phyloP scores from a whole-genome alignment of 2,888 invertebrate genomes.

The Drosophila ezoana region DNA sequence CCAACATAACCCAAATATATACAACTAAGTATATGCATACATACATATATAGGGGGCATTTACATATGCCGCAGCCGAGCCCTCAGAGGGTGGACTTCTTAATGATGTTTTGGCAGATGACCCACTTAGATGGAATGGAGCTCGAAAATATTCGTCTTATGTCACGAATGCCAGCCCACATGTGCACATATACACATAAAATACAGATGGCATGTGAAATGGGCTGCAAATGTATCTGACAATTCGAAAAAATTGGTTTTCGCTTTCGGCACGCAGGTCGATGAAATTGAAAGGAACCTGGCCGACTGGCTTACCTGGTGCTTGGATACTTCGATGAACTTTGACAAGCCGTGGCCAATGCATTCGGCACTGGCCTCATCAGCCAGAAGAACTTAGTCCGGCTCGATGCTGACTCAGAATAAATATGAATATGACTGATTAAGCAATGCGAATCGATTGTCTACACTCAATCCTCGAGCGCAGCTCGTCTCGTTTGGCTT shows the following conservation, averaged over 20 bases:
- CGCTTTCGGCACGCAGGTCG: slow-evolving; percentile 21
- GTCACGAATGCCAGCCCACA: slow-evolving; percentile 15
- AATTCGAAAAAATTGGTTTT: slow-evolving; percentile 45
- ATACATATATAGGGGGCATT: slow-evolving; percentile 2
- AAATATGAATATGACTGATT: slow-evolving; percentile 70
- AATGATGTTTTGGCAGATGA: slow-evolving; percentile 56
- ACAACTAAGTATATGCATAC: background rate
- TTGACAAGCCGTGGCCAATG: slow-evolving; percentile 54
- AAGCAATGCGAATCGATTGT: slow-evolving; percentile 75
- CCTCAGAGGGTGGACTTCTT: slow-evolving; percentile 25
- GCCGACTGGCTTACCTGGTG: slow-evolving; percentile 10
- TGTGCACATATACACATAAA: slow-evolving; percentile 1
- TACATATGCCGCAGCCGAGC: slow-evolving; percentile 17
- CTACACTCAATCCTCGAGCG: slow-evolving; percentile 61
- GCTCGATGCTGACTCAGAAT: slow-evolving; percentile 3
- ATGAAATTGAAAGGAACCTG: slow-evolving; percentile 18
- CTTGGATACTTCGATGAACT: slow-evolving; percentile 27
- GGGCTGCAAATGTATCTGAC: slow-evolving; percentile 36
- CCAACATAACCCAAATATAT: background rate
- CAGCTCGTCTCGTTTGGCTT: slow-evolving; percentile 14
- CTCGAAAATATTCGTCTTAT: slow-evolving; percentile 19
- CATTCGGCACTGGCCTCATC: slow-evolving; percentile 42
- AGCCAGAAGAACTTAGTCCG: slow-evolving; percentile 1
- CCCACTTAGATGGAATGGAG: slow-evolving; percentile 39
- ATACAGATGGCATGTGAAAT: slow-evolving; percentile 32